Evolutionary conservation across 2,113 vertebrate species (phyloP).

Genomic region (Strix uralensis): DNA sequence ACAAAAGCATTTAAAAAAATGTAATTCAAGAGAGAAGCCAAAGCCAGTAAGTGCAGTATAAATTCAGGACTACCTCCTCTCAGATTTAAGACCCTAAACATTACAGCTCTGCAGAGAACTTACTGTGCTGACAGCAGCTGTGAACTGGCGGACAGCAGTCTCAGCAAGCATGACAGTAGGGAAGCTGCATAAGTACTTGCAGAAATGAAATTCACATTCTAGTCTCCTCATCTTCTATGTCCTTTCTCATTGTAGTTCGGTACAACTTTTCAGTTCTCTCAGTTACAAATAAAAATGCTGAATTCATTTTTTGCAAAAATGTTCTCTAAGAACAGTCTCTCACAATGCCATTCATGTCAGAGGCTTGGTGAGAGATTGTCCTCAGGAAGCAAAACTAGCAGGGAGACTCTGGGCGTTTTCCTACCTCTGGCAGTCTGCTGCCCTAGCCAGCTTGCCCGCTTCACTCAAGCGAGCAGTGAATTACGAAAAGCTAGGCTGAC

Average conservation of each 20-base stretch:
- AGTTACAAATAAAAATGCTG: neutral
- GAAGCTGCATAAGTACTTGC: neutral
- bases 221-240: no score
- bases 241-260: neutral
- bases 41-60: slow-evolving; percentile 82
- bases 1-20: slow-evolving; percentile 91
- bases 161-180: neutral
- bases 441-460: neutral
- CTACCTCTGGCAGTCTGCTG: neutral
- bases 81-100: neutral
- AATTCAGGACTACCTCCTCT: neutral
- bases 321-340: rapidly evolving
- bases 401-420: neutral
- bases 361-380: neutral
- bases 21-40: slow-evolving; percentile 90
- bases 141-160: neutral
- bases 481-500: neutral
- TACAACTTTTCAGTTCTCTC: neutral
- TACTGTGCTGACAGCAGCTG: neutral
- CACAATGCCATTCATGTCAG: neutral
- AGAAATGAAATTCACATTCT: neutral
- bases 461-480: neutral
- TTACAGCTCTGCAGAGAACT: neutral
- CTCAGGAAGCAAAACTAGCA: neutral
- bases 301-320: neutral